These are phyloP conservation scores for Yponomeuta cagnagella DNA, from an alignment of 2,888 invertebrate genomes.

Conservation along the genomic window DNA sequence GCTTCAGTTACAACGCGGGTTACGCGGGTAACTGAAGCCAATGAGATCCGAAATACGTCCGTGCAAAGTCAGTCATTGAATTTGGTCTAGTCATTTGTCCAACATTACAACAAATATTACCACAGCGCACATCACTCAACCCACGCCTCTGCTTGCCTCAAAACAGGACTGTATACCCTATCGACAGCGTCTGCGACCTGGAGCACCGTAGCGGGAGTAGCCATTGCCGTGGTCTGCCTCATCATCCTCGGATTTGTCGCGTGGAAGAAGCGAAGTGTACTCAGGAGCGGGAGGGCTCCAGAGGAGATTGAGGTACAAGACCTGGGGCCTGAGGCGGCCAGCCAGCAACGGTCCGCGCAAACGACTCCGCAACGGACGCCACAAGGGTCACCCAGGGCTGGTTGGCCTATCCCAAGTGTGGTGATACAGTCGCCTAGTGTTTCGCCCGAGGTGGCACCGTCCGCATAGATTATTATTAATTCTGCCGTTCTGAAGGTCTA, in stretches of 20 bases:
- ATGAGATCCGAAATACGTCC: too few species aligned
- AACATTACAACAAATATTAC: not conserved
- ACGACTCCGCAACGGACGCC: constrained; percentile 10
- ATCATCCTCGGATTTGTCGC: constrained; percentile 40
- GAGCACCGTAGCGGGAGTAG: constrained; percentile 43
- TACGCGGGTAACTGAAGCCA: too few species aligned
- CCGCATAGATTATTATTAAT: not conserved
- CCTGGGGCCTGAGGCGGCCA: constrained; percentile 23
- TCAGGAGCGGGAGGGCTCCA: constrained; percentile 33
- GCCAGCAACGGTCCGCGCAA: constrained; percentile 13
- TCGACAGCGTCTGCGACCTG: constrained; percentile 60
- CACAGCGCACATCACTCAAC: not conserved
- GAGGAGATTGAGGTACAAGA: constrained; percentile 38
- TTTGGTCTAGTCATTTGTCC: not conserved
- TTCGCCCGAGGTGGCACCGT: constrained; percentile 22
- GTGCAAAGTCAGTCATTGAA: too few species aligned
- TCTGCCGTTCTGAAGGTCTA: too few species aligned
- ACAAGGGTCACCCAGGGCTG: constrained; percentile 25
- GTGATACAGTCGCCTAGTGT: constrained; percentile 40
- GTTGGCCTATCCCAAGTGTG: constrained; percentile 34
- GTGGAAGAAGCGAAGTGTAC: constrained; percentile 47
- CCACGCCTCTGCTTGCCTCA: not conserved
- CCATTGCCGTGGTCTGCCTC: constrained; percentile 38
- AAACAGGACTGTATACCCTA: constrained; percentile 53
- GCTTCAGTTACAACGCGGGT: too few species aligned